Evolutionary conservation across 1,140 invertebrate species (phyloP).

Genomic region (Eumaeus atala): DNA sequence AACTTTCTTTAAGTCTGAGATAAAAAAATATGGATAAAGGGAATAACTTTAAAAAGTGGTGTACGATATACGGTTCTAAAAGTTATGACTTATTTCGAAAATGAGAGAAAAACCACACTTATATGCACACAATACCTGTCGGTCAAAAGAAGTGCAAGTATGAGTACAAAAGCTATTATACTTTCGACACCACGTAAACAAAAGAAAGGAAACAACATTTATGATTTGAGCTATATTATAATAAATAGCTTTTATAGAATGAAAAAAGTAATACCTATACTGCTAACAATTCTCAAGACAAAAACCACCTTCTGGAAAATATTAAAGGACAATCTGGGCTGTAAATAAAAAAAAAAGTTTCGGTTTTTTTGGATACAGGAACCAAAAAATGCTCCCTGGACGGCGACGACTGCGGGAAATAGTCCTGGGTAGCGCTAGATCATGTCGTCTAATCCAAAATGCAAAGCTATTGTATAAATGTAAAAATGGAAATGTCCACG

Average conservation of each 20-base stretch:
- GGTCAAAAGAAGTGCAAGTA: background rate
- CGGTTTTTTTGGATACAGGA: slow-evolving; percentile 18
- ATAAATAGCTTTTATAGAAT: slow-evolving; percentile 14
- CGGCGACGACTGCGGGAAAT: slow-evolving; percentile 17
- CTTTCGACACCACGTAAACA: background rate
- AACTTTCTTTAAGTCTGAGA: background rate
- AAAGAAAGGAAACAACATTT: background rate
- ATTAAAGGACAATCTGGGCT: slow-evolving; percentile 14
- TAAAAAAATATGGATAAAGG: background rate
- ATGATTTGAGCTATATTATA: slow-evolving; percentile 10
- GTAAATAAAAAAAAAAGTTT: slow-evolving; percentile 23
- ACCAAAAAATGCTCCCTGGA: slow-evolving; percentile 23
- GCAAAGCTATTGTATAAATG: slow-evolving; percentile 12
- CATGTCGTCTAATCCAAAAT: background rate
- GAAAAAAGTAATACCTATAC: slow-evolving; percentile 16
- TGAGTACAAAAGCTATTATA: background rate
- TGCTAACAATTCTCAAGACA: slow-evolving; percentile 11
- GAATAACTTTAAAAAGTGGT: background rate
- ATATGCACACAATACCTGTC: background rate
- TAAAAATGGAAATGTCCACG: slow-evolving; percentile 7
- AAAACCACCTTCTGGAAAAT: slow-evolving; percentile 7
- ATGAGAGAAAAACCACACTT: background rate
- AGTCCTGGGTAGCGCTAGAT: slow-evolving; percentile 4
- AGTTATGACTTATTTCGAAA: no score
- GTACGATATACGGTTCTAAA: no score